phyloP scores from a whole-genome alignment of 2,888 invertebrate genomes.

The Erpobdella octoculata region DNA sequence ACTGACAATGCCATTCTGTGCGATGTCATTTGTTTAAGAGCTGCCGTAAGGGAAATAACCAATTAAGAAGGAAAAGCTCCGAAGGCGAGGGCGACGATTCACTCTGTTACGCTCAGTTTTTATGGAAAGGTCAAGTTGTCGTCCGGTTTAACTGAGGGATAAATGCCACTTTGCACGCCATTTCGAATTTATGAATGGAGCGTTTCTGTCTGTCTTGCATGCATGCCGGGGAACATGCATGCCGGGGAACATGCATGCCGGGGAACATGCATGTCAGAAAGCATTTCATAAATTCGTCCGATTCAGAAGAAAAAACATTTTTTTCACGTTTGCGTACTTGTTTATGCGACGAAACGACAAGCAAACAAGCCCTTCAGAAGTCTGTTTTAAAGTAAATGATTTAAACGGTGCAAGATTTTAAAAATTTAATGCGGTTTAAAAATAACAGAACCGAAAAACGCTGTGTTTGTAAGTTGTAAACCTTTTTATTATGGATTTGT shows the following conservation, averaged over 20 bases:
- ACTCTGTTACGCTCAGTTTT: too few species aligned
- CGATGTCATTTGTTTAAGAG: constrained; percentile 1
- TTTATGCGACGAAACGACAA: not conserved
- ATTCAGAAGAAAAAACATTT: not conserved
- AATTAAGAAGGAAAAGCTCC: too few species aligned
- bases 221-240: not conserved
- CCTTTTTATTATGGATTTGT: too few species aligned
- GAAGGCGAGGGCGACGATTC: too few species aligned
- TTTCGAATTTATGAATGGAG: not conserved
- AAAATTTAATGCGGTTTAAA: not conserved
- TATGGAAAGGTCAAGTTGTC: too few species aligned
- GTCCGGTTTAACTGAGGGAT: not conserved
- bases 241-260: not conserved
- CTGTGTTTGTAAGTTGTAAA: too few species aligned
- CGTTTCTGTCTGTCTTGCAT: not conserved
- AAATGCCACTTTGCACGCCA: constrained; percentile 2
- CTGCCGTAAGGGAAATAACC: not conserved
- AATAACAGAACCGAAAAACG: constrained; percentile 1
- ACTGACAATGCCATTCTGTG: too few species aligned
- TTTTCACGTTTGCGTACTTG: not conserved
- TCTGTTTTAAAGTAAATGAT: too few species aligned
- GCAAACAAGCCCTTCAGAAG: too few species aligned
- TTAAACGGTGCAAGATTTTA: too few species aligned
- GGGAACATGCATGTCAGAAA: not conserved
- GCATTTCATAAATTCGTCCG: not conserved